Evolutionary conservation across 2,888 invertebrate genomes (phyloP), one percentile per base, ranked within the genome.

Genomic region (Seladonia tumulorum): DNA sequence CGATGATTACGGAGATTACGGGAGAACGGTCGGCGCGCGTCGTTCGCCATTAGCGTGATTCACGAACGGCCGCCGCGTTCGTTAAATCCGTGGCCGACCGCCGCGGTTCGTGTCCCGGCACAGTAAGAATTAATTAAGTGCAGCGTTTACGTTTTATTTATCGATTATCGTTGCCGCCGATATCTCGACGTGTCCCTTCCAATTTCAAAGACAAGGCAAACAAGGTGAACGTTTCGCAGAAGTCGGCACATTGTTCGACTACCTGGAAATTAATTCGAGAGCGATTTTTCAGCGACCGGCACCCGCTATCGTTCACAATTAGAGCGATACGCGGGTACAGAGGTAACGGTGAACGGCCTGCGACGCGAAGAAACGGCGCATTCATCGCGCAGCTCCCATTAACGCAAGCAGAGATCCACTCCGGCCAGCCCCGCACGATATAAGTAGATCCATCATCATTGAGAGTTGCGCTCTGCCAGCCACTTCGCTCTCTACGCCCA

Each of bases 391-490:
- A 71, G 42, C 75, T 45, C 72, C 87, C 84, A 84, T 87, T 87
- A 84, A 82, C 84, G 82, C 75, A 35, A 76, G 63, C 74, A 42
- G 73, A 79, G 83, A 85, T 85, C 85, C 81, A 77, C 63, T 81
- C 39, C 29, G 47, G 39, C 60, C 39, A 60, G 82, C 53, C 70
- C 47, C 70, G 82, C 88, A 87, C 87, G 87, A 79, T 82, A 88
- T 79, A 83, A 88, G 88, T 85, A 88, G 88, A 88, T 88, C 86
- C 88, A 88, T 88, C 88, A 88, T 88, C 88, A 86, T 88, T 84
- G 85, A 86, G 85, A 77, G 79, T 82, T 82, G 68, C 81, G 82
- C 63, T 35, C 66, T 29, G 57, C 73, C 73, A 47, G 76, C 70
- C 77, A 81, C 79, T 84, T 79, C 79, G 10, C 68, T 78, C 63